Percentiles rank a stretch among this genome's conserved stretches.
phyloP scores from a whole-genome alignment of 2,113 vertebrate genomes.

The Dinomys branickii region DNA sequence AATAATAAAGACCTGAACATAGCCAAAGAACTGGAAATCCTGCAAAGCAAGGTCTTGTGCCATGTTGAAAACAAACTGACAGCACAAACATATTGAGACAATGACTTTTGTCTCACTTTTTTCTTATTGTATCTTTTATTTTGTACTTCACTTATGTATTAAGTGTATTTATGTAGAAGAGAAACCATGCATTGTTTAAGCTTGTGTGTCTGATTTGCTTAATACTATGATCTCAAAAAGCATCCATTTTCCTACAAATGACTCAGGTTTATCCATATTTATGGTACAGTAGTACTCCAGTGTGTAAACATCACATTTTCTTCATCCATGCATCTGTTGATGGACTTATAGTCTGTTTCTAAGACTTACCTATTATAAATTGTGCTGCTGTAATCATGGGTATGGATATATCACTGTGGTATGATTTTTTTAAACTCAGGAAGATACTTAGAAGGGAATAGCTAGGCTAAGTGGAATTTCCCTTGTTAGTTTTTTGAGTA shows the following conservation, averaged over 20 bases:
- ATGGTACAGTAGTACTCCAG: background rate
- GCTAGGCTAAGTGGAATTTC: background rate
- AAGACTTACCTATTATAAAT: background rate
- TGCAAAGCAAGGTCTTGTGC: too few species aligned
- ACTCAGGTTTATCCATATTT: background rate
- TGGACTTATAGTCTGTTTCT: background rate
- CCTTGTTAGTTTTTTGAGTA: background rate
- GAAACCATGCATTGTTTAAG: background rate
- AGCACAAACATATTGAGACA: background rate
- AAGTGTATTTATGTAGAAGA: background rate
- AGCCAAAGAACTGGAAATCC: background rate
- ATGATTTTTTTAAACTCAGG: background rate
- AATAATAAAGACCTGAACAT: background rate
- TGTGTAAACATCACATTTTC: background rate
- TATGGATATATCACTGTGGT: background rate
- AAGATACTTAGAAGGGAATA: background rate
- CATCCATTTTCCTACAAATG: background rate
- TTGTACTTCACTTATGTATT: background rate
- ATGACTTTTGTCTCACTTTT: background rate
- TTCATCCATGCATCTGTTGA: background rate
- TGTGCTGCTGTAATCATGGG: background rate
- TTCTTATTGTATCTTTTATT: background rate
- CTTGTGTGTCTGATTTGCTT: background rate
- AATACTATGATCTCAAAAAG: background rate
- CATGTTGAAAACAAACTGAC: background rate